Evolutionary conservation across 92 coral and sea anemone species (phyloP).

Genomic region (Actinernus sp.): DNA sequence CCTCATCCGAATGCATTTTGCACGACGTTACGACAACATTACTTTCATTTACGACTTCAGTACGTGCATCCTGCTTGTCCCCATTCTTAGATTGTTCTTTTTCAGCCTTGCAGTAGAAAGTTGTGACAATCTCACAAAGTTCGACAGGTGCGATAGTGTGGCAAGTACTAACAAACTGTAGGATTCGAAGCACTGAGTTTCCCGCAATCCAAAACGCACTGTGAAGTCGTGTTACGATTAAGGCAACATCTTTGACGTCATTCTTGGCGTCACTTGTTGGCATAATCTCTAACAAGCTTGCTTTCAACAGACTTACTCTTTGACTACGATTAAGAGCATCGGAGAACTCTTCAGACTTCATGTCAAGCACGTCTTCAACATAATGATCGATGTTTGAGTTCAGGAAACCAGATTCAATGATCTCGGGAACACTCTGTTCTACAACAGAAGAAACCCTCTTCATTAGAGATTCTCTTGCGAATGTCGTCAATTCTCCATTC

Average conservation of each 20-base stretch:
- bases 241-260: constrained; percentile 25
- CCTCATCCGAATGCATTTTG: too few relatives aligned
- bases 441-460: constrained; percentile 63
- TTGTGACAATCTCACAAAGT: neutral
- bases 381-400: constrained; percentile 37
- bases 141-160: constrained; percentile 1
- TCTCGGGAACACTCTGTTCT: constrained; percentile 65
- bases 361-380: constrained; percentile 85
- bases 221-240: constrained; percentile 66
- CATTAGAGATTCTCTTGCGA: constrained; percentile 26
- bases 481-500: constrained; percentile 58
- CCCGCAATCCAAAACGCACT: constrained; percentile 73
- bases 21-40: too few relatives aligned
- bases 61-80: neutral
- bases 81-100: neutral
- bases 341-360: constrained; percentile 66
- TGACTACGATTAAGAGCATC: constrained; percentile 34
- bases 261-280: constrained; percentile 12
- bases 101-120: neutral
- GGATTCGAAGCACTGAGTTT: constrained; percentile 45
- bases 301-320: constrained; percentile 72
- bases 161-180: constrained; percentile 63
- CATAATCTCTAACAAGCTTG: constrained; percentile 60
- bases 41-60: neutral
- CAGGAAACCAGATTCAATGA: constrained; percentile 45